Percentiles rank a stretch among this genome's conserved stretches.
These are phyloP conservation scores for Xylota sylvarum DNA, from an alignment of 2,888 invertebrate genomes.

Conservation along the genomic window DNA sequence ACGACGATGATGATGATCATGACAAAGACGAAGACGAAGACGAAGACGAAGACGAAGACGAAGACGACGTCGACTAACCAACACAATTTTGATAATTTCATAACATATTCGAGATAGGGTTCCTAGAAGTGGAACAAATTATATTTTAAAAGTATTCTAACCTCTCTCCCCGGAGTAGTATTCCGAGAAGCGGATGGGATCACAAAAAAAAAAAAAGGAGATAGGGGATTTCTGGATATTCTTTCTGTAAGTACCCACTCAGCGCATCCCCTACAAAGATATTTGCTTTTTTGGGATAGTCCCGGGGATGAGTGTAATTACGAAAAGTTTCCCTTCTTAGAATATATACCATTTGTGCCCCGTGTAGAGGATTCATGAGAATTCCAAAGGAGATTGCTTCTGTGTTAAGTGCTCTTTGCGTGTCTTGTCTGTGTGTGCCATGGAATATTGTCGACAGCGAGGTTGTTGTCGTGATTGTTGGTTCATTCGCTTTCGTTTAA, in stretches of 20 bases:
- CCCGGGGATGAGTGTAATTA: conserved; percentile 53
- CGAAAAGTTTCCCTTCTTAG: conserved; percentile 57
- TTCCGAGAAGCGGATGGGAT: conserved; percentile 10
- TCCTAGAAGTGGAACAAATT: conserved; percentile 36
- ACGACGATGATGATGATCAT: no score
- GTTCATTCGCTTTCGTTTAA: conserved; percentile 47
- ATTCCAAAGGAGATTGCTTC: conserved; percentile 44
- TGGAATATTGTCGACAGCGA: background rate
- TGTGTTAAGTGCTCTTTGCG: conserved; percentile 14
- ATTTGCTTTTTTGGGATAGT: conserved; percentile 16
- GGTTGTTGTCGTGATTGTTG: conserved; percentile 9
- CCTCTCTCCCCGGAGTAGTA: background rate
- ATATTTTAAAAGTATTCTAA: conserved; percentile 27
- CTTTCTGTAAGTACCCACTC: no score
- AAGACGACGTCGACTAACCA: no score
- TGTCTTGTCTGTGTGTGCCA: background rate
- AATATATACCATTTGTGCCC: conserved; percentile 46
- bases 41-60: no score
- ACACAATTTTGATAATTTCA: conserved; percentile 39
- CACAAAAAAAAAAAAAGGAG: background rate
- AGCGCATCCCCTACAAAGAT: no score
- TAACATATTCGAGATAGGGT: conserved; percentile 12
- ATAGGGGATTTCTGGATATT: background rate
- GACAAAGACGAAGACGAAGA: no score
- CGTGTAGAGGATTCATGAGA: conserved; percentile 42